Percentiles rank a stretch among this genome's conserved stretches.
These are phyloP conservation scores for Eretmodus cyanostictus DNA, from an alignment of 2,113 vertebrate genomes.

Conservation along the genomic window DNA sequence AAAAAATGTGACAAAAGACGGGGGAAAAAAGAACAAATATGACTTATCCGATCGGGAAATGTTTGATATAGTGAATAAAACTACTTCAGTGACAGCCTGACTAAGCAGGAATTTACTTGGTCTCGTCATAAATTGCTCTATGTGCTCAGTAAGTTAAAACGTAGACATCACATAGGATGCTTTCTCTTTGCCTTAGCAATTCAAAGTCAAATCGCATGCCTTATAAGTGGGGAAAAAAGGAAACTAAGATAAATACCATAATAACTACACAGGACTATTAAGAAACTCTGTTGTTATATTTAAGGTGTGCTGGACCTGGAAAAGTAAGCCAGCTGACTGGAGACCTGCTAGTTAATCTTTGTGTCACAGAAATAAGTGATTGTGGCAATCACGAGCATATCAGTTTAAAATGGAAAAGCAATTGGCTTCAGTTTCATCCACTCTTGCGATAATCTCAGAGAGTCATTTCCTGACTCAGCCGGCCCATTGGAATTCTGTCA, in stretches of 20 bases:
- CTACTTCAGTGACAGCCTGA: not conserved
- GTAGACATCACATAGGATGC: fast-evolving
- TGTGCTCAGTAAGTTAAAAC: not conserved
- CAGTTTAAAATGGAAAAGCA: not conserved
- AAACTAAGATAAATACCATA: not conserved
- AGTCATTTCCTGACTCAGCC: slow-evolving; percentile 2
- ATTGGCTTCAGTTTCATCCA: not conserved
- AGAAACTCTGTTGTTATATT: not conserved
- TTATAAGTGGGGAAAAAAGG: not conserved
- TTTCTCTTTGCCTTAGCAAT: not conserved
- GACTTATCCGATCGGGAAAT: not conserved
- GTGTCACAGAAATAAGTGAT: not conserved
- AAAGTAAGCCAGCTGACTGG: not conserved
- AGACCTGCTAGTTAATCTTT: not conserved
- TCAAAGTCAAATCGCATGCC: not conserved
- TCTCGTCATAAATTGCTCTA: not conserved
- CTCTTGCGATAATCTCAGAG: not conserved
- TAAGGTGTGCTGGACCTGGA: not conserved
- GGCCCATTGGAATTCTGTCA: not conserved
- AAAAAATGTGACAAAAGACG: not conserved
- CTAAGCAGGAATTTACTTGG: not conserved
- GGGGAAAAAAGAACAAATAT: not conserved
- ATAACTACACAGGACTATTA: not conserved
- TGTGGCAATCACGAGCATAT: not conserved
- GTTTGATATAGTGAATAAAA: not conserved